Evolutionary conservation across 2,888 invertebrate genomes (phyloP).

Genomic region (Pollenia labialis): DNA sequence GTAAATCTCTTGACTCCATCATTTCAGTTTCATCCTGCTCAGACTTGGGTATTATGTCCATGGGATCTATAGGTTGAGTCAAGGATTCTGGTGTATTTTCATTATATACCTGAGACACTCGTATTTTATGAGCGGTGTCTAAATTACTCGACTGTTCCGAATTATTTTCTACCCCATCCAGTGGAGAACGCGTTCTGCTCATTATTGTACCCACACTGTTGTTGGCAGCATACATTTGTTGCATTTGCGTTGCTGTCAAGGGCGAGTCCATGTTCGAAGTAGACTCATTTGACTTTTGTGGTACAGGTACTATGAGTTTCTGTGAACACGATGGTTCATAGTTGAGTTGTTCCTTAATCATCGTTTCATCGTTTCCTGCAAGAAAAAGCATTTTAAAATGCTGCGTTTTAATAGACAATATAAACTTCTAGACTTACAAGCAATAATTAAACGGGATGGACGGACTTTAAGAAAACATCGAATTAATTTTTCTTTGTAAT

Average conservation of each 20-base stretch:
- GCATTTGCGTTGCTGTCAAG: slow-evolving; percentile 60
- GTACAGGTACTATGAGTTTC: slow-evolving; percentile 74
- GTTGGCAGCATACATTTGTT: slow-evolving; percentile 70
- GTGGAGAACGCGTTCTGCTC: slow-evolving; percentile 74
- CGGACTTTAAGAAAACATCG: slow-evolving; percentile 65
- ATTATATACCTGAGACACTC: slow-evolving; percentile 74
- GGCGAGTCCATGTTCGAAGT: slow-evolving; percentile 69
- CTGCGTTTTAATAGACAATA: slow-evolving; percentile 80
- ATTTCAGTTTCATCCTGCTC: slow-evolving; percentile 79
- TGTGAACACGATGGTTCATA: slow-evolving; percentile 78
- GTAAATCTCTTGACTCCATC: slow-evolving; percentile 62
- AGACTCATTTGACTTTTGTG: slow-evolving; percentile 78
- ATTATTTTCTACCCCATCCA: slow-evolving; percentile 73
- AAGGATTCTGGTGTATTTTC: slow-evolving; percentile 78
- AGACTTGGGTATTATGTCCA: slow-evolving; percentile 81
- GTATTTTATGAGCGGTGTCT: slow-evolving; percentile 68
- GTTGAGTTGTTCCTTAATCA: slow-evolving; percentile 75
- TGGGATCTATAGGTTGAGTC: slow-evolving; percentile 81
- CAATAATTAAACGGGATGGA: slow-evolving; percentile 76
- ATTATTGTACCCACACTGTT: slow-evolving; percentile 72
- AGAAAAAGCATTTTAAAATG: slow-evolving; percentile 81
- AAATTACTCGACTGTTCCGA: slow-evolving; percentile 65
- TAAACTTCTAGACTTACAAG: slow-evolving; percentile 81
- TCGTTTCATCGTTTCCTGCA: slow-evolving; percentile 79
- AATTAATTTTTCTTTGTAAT: slow-evolving; percentile 46